Conservation (phyloP, 2,113 vertebrate genomes). For the Apistogramma diplotaenia region DNA sequence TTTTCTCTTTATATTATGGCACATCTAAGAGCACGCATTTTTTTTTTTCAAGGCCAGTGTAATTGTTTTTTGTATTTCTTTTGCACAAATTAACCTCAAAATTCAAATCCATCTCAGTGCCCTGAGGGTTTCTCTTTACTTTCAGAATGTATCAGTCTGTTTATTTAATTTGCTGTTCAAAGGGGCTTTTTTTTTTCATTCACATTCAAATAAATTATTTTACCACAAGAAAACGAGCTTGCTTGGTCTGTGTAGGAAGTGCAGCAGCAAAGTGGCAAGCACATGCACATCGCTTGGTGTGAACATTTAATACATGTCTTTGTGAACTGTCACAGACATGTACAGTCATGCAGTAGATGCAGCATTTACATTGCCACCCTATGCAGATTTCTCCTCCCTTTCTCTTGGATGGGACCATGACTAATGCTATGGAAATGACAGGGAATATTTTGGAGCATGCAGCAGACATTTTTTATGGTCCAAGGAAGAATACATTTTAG, state of each 20-base stretch:
- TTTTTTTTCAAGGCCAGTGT: constrained; percentile 28
- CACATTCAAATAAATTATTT: constrained; percentile 50
- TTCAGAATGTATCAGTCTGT: constrained; percentile 56
- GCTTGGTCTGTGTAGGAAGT: not conserved
- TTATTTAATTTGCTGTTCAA: constrained; percentile 61
- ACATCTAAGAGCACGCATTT: constrained; percentile 10
- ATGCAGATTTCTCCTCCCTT: constrained; percentile 20
- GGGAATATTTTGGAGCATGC: constrained; percentile 46
- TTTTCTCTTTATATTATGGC: constrained; percentile 18
- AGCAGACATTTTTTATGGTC: constrained; percentile 53
- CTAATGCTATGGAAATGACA: constrained; percentile 52
- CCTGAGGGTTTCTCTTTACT: constrained; percentile 40
- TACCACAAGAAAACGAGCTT: constrained; percentile 7
- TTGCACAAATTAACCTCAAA: constrained; percentile 58
- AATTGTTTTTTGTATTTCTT: constrained; percentile 50
- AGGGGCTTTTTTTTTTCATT: not conserved
- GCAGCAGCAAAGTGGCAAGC: not conserved
- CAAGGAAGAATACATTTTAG: constrained; percentile 55
- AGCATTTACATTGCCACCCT: constrained; percentile 29
- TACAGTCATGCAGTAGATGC: constrained; percentile 12
- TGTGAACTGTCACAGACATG: not conserved
- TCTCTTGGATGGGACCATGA: constrained; percentile 39
- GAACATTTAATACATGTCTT: not conserved
- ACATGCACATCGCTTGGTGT: not conserved
- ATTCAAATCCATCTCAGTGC: constrained; percentile 50